Percentiles rank a stretch among this genome's conserved stretches.
phyloP scores from a whole-genome alignment of 2,797 vertebrate species.

The Aythya fuligula region DNA sequence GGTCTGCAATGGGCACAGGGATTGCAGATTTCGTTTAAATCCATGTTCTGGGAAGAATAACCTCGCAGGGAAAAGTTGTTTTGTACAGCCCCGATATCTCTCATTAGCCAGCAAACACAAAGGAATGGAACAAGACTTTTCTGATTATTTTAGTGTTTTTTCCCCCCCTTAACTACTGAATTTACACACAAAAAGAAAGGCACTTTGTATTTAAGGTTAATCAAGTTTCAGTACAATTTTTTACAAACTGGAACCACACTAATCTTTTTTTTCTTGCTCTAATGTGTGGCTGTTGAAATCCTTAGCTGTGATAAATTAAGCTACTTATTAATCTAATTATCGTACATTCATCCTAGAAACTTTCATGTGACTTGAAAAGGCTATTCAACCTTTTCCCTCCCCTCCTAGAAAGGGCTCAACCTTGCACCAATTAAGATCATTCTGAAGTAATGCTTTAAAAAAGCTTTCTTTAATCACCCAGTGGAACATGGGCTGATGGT shows the following conservation, averaged over 20 bases:
- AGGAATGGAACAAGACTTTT: constrained; percentile 63
- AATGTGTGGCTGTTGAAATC: constrained; percentile 97
- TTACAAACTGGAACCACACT: constrained; percentile 89
- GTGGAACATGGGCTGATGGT: constrained; percentile 79
- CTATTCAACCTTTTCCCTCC: constrained; percentile 89
- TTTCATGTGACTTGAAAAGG: constrained; percentile 99
- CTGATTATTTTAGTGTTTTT: constrained; percentile 68
- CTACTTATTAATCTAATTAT: constrained; percentile 99
- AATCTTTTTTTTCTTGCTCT: constrained; percentile 94
- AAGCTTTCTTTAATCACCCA: constrained; percentile 87
- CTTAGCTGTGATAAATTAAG: constrained; percentile 99
- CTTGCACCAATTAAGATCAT: constrained; percentile 94
- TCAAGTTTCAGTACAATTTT: constrained; percentile 90
- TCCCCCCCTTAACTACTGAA: constrained; percentile 81
- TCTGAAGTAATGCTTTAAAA: constrained; percentile 90
- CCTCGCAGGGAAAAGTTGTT: constrained; percentile 53
- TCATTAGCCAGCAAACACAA: constrained; percentile 72
- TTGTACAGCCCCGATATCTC: constrained; percentile 43
- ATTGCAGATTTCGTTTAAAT: constrained; percentile 30
- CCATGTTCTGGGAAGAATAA: constrained; percentile 43
- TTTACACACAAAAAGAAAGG: constrained; percentile 86
- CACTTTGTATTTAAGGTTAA: constrained; percentile 93
- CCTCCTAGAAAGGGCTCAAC: constrained; percentile 88
- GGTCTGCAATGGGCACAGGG: not conserved
- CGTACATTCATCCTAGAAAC: constrained; percentile 97